A percentile compares a stretch with the other conserved stretches of the same genome.
Evolutionary conservation across 2,888 invertebrate genomes (phyloP).

Genomic region (Empis livida): DNA sequence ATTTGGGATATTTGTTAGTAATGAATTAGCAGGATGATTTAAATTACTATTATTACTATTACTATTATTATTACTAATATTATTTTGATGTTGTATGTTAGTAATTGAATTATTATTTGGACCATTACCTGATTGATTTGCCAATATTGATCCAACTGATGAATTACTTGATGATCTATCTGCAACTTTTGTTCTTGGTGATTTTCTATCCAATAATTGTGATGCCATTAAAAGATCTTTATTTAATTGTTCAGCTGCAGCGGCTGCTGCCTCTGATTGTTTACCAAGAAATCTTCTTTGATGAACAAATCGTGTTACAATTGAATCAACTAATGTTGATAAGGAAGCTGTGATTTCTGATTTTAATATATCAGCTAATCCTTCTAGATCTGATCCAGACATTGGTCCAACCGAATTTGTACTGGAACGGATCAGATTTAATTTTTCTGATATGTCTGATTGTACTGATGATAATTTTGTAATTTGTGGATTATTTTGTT

Average conservation of each 20-base stretch:
- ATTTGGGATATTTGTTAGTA: slow-evolving; percentile 8
- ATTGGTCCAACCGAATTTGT: slow-evolving; percentile 52
- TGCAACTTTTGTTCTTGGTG: slow-evolving; percentile 47
- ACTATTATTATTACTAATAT: slow-evolving; percentile 24
- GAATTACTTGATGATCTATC: slow-evolving; percentile 20
- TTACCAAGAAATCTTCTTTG: slow-evolving; percentile 64
- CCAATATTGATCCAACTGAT: slow-evolving; percentile 19
- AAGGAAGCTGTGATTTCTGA: slow-evolving; percentile 77
- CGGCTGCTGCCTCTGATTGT: slow-evolving; percentile 64
- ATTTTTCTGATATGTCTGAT: slow-evolving; percentile 62
- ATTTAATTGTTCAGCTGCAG: slow-evolving; percentile 71
- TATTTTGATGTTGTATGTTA: slow-evolving; percentile 19
- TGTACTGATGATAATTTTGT: slow-evolving; percentile 37
- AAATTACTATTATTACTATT: slow-evolving; percentile 17
- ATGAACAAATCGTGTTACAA: slow-evolving; percentile 72
- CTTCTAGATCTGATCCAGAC: slow-evolving; percentile 70
- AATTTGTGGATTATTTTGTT: slow-evolving; percentile 28
- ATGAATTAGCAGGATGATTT: slow-evolving; percentile 12
- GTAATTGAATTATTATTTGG: slow-evolving; percentile 31
- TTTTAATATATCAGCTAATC: slow-evolving; percentile 82
- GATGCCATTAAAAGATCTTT: slow-evolving; percentile 73
- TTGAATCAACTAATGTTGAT: slow-evolving; percentile 74
- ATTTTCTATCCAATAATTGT: slow-evolving; percentile 70
- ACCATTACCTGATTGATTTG: slow-evolving; percentile 36
- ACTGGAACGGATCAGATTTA: slow-evolving; percentile 61